Base-by-base conservation (phyloP, 2,113 vertebrate genomes). In the Channa maculata region DNA sequence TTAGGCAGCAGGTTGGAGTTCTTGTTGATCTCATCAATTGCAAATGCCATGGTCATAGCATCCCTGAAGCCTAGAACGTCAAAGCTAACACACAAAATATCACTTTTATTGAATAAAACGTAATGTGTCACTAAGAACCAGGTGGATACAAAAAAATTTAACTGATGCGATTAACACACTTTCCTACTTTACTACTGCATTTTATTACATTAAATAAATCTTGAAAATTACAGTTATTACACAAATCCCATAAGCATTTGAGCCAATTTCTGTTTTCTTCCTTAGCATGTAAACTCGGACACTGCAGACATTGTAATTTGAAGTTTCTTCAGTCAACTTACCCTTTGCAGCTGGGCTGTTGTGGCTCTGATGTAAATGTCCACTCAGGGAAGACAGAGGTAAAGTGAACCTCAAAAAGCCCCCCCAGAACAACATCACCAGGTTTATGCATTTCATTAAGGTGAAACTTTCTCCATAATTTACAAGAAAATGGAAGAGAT, bases 11-110 rank as follows among this genome's bases (percentile, higher is more conserved):
- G 66, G 14, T 77, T 50, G 1, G 80, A 59, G 80, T 88, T 84
- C 36, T 14, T 84, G 77, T 93, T 93, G 44, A 93, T 91, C 46
- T 93, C 91, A 49, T 88, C 73, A 49, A 93, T 84, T 11, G 92
- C 83, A 83, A 91, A 93, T 36, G 77, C 84, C 91, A 93, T 93
- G 8, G 91, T 89, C 82, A 75, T 65, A 39, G 89, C 91, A 39
- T 81, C 77, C 62, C 87, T 80, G 38, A 93, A 91, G 3, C 83
- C 88, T 65, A 72, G 58, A 57, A 81, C 45, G 24, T 92, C 78
- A 75, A 93, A 80, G 14, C 84, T 83, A 45, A 66, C 14, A 83
- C 9, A 69, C 5, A 49, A 49, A n/a, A 14, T 9, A 24, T 24
- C 24, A 24, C 24, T 24, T 24, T 24, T 24, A 24, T 24, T 24